Evolutionary conservation across 2,888 invertebrate species (phyloP), one percentile per base, ranked within the genome.

Genomic region (Priocnemis perturbator): DNA sequence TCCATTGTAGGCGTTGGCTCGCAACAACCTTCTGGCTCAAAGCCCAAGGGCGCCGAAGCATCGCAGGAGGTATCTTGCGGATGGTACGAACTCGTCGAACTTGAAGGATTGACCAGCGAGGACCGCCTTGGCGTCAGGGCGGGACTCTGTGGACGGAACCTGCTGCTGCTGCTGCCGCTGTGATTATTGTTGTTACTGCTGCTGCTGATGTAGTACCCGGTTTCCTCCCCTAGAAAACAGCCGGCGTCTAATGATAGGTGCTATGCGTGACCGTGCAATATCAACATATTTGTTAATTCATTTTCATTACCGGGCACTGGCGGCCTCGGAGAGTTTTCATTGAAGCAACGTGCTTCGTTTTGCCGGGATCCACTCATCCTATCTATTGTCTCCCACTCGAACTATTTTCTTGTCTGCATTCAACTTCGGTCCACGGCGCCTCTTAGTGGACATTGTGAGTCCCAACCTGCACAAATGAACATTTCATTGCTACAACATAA

Each of bases 301-400:
- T 37, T 11, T 37, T 7, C 14, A 37, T 93, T 92, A 91, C 95
- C 95, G 86, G 95, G 94, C 88, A 95, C 95, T 86, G 95, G 95
- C 90, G 96, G 96, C 91, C 95, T 92, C 89, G 95, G 95, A 90
- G 93, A 93, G 91, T 93, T 93, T 90, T 93, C 93, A 90, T 88
- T 88, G 87, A 89, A 89, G 85, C 87, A 87, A 80, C 88, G 87
- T 78, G 85, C 85, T 88, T 89, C 88, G 79, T 83, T 86, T 78
- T 86, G 87, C 82, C 84, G 86, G 86, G 86, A 83, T 85, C 85
- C 87, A 83, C 87, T 89, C 89, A 89, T 89, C 85, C 89, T 89
- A 89, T 89, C 88, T 89, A 79, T 87, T 85, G 84, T 87, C 85
- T 81, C 84, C 87, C 76, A 86, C 86, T 81, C 83, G 84, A 82